Percentiles rank a stretch among this genome's conserved stretches.
Conservation (phyloP, 2,113 vertebrate species). For the Varanus salvator region DNA sequence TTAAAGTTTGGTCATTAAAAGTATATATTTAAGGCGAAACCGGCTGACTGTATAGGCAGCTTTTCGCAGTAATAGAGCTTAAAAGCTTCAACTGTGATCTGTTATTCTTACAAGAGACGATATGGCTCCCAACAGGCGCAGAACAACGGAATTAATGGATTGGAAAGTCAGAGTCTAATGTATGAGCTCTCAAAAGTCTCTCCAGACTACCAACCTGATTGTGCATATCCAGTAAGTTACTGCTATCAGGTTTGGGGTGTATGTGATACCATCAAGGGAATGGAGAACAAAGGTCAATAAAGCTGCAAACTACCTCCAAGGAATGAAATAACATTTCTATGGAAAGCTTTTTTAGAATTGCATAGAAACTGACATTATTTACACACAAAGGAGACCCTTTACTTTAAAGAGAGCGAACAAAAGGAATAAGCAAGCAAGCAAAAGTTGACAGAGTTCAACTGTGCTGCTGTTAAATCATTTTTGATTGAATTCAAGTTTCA, state of each 20-base stretch:
- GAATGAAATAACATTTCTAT: conserved; percentile 48
- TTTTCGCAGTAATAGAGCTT: conserved; percentile 66
- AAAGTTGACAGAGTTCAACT: conserved; percentile 63
- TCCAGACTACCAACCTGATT: conserved; percentile 67
- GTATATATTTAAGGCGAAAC: conserved; percentile 45
- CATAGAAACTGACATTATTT: conserved; percentile 73
- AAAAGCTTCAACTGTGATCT: conserved; percentile 69
- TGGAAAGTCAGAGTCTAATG: conserved; percentile 79
- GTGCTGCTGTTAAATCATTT: conserved; percentile 79
- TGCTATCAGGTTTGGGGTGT: conserved; percentile 51
- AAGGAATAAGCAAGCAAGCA: conserved; percentile 65
- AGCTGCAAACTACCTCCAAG: conserved; percentile 46
- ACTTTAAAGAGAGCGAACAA: conserved; percentile 32
- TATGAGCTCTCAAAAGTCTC: conserved; percentile 73
- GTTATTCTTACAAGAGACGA: conserved; percentile 77
- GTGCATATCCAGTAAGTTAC: conserved; percentile 67
- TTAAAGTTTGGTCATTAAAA: conserved; percentile 39
- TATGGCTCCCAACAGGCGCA: conserved; percentile 76
- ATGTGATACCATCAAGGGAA: conserved; percentile 38
- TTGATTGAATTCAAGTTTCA: conserved; percentile 83
- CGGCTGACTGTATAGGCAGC: conserved; percentile 64
- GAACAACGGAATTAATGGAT: conserved; percentile 81
- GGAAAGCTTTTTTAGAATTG: conserved; percentile 53
- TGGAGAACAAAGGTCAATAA: conserved; percentile 58
- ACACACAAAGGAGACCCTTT: conserved; percentile 60